Evolutionary conservation across 2,113 vertebrate species (phyloP), one percentile per base, ranked within the genome.

Genomic region (Baryphthengus martii): DNA sequence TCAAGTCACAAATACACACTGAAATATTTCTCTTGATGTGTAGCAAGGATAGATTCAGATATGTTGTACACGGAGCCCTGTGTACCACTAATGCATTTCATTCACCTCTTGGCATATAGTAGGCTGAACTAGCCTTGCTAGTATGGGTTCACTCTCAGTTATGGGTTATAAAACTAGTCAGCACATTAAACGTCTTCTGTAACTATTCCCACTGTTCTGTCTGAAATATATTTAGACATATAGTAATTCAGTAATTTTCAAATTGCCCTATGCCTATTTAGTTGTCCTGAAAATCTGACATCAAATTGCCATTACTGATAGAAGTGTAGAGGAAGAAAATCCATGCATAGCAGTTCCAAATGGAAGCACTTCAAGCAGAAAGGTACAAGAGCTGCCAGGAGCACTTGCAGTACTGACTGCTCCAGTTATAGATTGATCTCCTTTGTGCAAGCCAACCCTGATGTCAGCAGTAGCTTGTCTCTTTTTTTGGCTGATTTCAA

Each of bases 281-380:
- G 16, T 39, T 80, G 26, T 79, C 33, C 67, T 68, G 70, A 90
- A 82, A 85, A 67, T 86, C 55, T 65, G 47, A 80, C 14, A 82
- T 52, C 28, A 70, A 80, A 83, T 71, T 74, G 7, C 67, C 50
- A 42, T 35, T 79, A 52, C 25, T 21, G 10, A 77, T 70, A 25
- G 33, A 91, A 91, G 47, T 4, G 17, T 8, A 88, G 47, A 85
- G 35, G 59, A 85, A 91, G 45, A 93, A 93, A 88, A 93, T 65
- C 25, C 82, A 20, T 76, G 61, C 56, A 23, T 15, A 85, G 47
- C 40, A 82, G 67, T 58, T 95, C 37, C n/a, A 91, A 91, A 91
- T 71, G 49, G 84, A 96, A 91, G 50, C 72, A 90, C 68, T 90
- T 96, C 25, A 50, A 94, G 62, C 52, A 80, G 76, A 94, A 96